Evolutionary conservation across 2,797 vertebrate species (phyloP).

Genomic region (Ceryle rudis): DNA sequence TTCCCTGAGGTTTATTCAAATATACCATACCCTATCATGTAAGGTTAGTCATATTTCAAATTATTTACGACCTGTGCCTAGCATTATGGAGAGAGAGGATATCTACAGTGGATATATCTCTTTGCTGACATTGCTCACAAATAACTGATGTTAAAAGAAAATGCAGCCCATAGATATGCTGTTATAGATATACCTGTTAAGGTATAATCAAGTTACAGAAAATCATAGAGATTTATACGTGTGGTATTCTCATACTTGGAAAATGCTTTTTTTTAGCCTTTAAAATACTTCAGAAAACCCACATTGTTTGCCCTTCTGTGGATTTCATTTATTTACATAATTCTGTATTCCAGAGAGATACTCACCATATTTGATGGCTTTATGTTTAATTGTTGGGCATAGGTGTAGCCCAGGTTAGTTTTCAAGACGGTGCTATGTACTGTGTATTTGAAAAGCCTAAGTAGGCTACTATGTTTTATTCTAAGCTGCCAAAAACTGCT

Average conservation of each 20-base stretch:
- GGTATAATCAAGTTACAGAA: neutral
- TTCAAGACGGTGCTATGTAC: neutral
- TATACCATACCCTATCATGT: neutral
- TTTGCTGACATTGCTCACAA: neutral
- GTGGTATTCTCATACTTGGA: neutral
- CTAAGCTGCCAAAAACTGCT: conserved; percentile 39
- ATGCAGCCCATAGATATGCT: neutral
- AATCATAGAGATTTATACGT: neutral
- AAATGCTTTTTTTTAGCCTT: conserved; percentile 28
- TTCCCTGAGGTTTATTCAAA: neutral
- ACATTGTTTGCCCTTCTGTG: neutral
- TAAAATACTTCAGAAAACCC: conserved; percentile 44
- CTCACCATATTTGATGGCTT: neutral
- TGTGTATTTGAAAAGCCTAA: conserved; percentile 44
- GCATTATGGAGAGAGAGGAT: neutral
- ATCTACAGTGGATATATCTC: neutral
- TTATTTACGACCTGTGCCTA: neutral
- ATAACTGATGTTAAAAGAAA: neutral
- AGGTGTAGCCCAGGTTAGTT: conserved; percentile 27
- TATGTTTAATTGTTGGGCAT: conserved; percentile 23
- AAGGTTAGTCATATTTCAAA: conserved; percentile 15
- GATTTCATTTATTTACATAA: neutral
- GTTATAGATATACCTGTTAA: neutral
- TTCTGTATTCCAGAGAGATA: neutral
- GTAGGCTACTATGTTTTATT: conserved; percentile 1